A percentile compares a stretch with the other conserved stretches of the same genome.
phyloP scores from a whole-genome alignment of 2,113 vertebrate species.

The Hoplias malabaricus region DNA sequence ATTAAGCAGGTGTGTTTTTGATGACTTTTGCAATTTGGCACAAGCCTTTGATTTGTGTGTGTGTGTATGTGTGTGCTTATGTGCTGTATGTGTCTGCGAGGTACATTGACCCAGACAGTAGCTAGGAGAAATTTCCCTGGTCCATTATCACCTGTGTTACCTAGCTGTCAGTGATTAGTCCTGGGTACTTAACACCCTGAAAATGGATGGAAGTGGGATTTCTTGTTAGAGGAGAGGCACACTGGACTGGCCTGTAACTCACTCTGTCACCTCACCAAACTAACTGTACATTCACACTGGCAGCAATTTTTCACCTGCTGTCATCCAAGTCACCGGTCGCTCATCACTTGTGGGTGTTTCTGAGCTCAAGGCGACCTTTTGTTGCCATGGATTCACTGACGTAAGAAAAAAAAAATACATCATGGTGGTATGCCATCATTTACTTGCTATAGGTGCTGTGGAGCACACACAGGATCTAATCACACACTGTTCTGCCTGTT shows the following conservation, averaged over 20 bases:
- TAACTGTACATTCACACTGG: not conserved
- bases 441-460: too few species aligned
- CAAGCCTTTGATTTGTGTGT: conserved; percentile 18
- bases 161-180: conserved; percentile 21
- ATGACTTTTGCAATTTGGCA: conserved; percentile 47
- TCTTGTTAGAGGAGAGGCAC: not conserved
- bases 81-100: conserved; percentile 16
- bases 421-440: too few species aligned
- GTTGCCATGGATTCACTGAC: too few species aligned
- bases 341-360: too few species aligned
- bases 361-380: too few species aligned
- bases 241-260: not conserved
- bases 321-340: too few species aligned
- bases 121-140: conserved; percentile 10
- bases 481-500: too few species aligned
- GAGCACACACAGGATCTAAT: too few species aligned
- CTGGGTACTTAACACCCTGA: not conserved
- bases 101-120: conserved; percentile 11
- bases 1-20: conserved; percentile 55
- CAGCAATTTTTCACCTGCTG: too few species aligned
- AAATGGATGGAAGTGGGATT: not conserved
- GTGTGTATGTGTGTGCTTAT: conserved; percentile 15
- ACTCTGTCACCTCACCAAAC: not conserved
- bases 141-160: conserved; percentile 45
- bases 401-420: too few species aligned